Conservation (phyloP, 2,113 vertebrate genomes). For the Saccopteryx leptura region DNA sequence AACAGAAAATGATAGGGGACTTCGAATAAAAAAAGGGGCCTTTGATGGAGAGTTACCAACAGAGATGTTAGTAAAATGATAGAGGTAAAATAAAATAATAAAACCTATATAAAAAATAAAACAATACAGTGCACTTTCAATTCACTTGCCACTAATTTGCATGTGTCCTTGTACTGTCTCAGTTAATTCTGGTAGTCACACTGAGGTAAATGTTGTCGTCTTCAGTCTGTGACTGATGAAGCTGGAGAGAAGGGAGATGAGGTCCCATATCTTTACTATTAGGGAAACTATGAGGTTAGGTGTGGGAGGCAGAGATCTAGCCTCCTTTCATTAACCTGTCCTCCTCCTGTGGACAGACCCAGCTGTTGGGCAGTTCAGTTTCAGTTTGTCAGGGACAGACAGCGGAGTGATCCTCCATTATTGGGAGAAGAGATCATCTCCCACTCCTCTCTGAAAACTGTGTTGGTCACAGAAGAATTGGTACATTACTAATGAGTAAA, state of each 20-base stretch:
- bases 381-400: not conserved
- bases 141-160: not conserved
- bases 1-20: not conserved
- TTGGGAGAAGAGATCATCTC: not conserved
- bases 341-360: conserved; percentile 41
- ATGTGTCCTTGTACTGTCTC: too few relatives aligned
- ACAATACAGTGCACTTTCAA: not conserved
- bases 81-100: not conserved
- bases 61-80: not conserved
- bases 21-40: not conserved
- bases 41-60: not conserved
- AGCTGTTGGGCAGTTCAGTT: not conserved
- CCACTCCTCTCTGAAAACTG: not conserved
- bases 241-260: not conserved
- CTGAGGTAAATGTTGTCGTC: not conserved
- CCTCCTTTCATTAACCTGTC: conserved; percentile 61
- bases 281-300: conserved; percentile 62
- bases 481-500: not conserved
- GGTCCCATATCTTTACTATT: not conserved
- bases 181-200: not conserved
- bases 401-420: not conserved
- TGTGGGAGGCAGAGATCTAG: not conserved
- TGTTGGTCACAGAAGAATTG: not conserved
- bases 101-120: not conserved
- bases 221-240: not conserved